Conservation (phyloP, 2,888 invertebrate genomes). For the Scaptomyza tumidula region DNA sequence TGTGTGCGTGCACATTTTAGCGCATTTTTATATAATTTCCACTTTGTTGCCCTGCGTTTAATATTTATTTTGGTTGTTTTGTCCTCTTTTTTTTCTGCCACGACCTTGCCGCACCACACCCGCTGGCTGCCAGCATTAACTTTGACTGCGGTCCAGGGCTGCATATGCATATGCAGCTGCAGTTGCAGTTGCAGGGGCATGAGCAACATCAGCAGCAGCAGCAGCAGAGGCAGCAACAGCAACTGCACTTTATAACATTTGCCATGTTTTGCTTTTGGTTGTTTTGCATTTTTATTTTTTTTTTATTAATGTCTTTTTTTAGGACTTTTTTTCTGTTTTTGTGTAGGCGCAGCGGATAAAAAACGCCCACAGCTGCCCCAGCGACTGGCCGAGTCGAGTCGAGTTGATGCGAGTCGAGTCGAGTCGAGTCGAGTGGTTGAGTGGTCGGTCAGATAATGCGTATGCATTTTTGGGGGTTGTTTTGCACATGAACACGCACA, state of each 20-base stretch:
- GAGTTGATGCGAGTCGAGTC: slow-evolving; percentile 45
- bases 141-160: slow-evolving; percentile 42
- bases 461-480: slow-evolving; percentile 72
- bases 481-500: slow-evolving; percentile 56
- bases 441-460: slow-evolving; percentile 50
- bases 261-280: slow-evolving; percentile 17
- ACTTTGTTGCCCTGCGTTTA: slow-evolving; percentile 67
- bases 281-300: slow-evolving; percentile 21
- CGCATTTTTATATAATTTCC: slow-evolving; percentile 80
- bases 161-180: slow-evolving; percentile 21
- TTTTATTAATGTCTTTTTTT: slow-evolving; percentile 14
- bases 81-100: slow-evolving; percentile 52
- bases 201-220: slow-evolving; percentile 14
- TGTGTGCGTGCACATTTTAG: slow-evolving; percentile 67
- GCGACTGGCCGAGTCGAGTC: slow-evolving; percentile 53
- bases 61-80: slow-evolving; percentile 76
- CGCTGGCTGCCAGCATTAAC: slow-evolving; percentile 61
- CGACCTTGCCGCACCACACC: slow-evolving; percentile 74
- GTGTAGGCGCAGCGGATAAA: slow-evolving; percentile 56
- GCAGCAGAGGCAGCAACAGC: slow-evolving; percentile 12
- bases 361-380: slow-evolving; percentile 73
- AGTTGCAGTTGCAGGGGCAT: slow-evolving; percentile 15
- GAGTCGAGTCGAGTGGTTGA: slow-evolving; percentile 24
- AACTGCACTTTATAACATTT: slow-evolving; percentile 40
- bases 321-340: neutral